Evolutionary conservation across 2,888 invertebrate genomes (phyloP), one percentile per base, ranked within the genome.

Genomic region (Morpho deidamia): DNA sequence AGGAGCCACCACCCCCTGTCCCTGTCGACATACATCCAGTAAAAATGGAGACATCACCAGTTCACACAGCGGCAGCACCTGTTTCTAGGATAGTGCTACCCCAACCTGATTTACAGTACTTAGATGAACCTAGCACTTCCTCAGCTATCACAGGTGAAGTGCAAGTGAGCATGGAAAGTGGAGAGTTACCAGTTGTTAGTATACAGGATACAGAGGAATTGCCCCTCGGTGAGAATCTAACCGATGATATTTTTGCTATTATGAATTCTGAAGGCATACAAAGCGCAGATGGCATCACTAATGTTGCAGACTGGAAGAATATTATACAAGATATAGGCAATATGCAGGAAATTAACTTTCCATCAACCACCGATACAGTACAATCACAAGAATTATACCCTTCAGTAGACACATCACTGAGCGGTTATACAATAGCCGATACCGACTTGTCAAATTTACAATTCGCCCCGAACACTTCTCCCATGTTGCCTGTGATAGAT

Each of bases 191-290:
- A 23, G 90, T 90, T 14, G 90, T 90, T 65, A 90, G 90, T 71
- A 90, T 90, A 78, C 89, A 87, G 69, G 90, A 90, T 71, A 78
- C 88, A 23, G 89, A 89, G 60, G 90, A 90, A 39, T 67, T 89
- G 59, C 89, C 82, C 8, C 82, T 90, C 10, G 87, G 87, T 55
- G 89, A 89, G 62, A 83, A 81, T 60, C 71, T 87, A 53, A 87
- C 90, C 9, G 90, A 90, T 70, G 90, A 90, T 65, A 90, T 90
- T 56, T 86, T 89, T 64, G 87, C 75, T 53, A 90, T 90, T 59
- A 90, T 90, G 90, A 88, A 86, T 67, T 89, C 88, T 44, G 90
- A 90, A 68, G 90, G 90, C 35, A 90, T 90, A 56, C 84, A 86
- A 66, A 85, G 83, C 60, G 89, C 88, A 14, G 90, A 89, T 55